Percentiles rank a stretch among this genome's conserved stretches.
Evolutionary conservation across 1,140 invertebrate genomes (phyloP).

Genomic region (Chironomus tepperi): DNA sequence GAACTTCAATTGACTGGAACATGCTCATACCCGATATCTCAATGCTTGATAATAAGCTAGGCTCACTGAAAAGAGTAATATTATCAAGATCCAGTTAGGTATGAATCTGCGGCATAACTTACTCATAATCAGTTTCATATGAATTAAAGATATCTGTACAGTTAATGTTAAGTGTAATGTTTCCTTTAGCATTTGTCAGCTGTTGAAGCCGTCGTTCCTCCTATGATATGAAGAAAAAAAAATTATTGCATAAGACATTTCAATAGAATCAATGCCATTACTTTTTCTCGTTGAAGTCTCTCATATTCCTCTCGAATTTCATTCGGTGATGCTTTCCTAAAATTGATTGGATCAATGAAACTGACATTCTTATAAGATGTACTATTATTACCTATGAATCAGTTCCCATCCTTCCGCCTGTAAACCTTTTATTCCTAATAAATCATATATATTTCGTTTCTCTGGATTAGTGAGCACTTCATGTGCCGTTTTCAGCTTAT

Average conservation of each 20-base stretch:
- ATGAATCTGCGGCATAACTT: slow-evolving; percentile 28
- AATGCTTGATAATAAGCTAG: slow-evolving; percentile 56
- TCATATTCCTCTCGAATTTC: slow-evolving; percentile 95
- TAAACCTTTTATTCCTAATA: slow-evolving; percentile 55
- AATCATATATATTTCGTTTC: slow-evolving; percentile 46
- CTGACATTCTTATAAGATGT: background rate
- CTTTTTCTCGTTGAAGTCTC: slow-evolving; percentile 50
- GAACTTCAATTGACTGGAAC: slow-evolving; percentile 86
- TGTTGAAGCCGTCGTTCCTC: slow-evolving; percentile 78
- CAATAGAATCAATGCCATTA: slow-evolving; percentile 3
- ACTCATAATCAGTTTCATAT: slow-evolving; percentile 62
- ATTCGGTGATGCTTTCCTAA: slow-evolving; percentile 73
- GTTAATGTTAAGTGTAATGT: slow-evolving; percentile 79
- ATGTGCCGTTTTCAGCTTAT: slow-evolving; percentile 85
- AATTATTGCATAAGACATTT: background rate
- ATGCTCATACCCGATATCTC: slow-evolving; percentile 89
- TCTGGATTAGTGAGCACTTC: slow-evolving; percentile 59
- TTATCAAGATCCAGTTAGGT: slow-evolving; percentile 24
- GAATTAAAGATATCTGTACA: slow-evolving; percentile 85
- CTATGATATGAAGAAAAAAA: slow-evolving; percentile 48
- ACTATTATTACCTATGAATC: slow-evolving; percentile 47
- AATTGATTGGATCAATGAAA: slow-evolving; percentile 27
- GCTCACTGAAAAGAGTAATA: slow-evolving; percentile 41
- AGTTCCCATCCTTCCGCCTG: slow-evolving; percentile 90
- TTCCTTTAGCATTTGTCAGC: slow-evolving; percentile 82